Base-by-base conservation (phyloP, 2,797 vertebrate species). In the Kryptolebias ocellatus region DNA sequence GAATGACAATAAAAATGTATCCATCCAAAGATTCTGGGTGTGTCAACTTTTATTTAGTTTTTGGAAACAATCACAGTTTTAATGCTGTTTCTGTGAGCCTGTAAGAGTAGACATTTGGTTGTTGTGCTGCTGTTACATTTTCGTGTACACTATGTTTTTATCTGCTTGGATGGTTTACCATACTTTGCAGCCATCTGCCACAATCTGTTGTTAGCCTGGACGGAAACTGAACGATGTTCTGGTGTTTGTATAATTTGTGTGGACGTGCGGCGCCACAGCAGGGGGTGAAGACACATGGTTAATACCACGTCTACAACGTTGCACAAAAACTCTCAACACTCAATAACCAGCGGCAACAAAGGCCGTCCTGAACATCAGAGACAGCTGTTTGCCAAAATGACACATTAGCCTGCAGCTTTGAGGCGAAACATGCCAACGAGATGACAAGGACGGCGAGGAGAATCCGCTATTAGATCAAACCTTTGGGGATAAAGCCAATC, bases 371-470 rank as follows among this genome's bases (percentile, higher is more conserved):
- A 70, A 54, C 53, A 27, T 77, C 67, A 62, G 47, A 72, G 69
- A 57, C 57, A 42, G 46, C 78, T 64, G 61, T 70, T 56, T 61
- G 61, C 42, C 63, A 72, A 79, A 79, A 70, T 62, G 76, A 76
- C 74, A 78, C 61, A 75, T 70, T 59, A 69, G 64, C 74, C 72
- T 55, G 67, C 53, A 42, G 73, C 10, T 4, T 4, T 7, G 49
- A 52, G 50, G 56, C 1, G 5, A 70, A 62, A 50, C 20, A 58
- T 52, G 64, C 61, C 62, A 69, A 72, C 20, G 54, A 67, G 60
- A 83, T 61, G 74, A 76, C 65, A 79, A 69, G 74, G 74, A 81
- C 58, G 42, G 58, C 66, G 53, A 60, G 57, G 11, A 75, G 46
- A 76, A 56, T 50, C 39, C 46, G 54, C 67, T 58, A 68, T 65